Conservation (phyloP, 2,888 invertebrate genomes). For the Hydrotaea diabolus region DNA sequence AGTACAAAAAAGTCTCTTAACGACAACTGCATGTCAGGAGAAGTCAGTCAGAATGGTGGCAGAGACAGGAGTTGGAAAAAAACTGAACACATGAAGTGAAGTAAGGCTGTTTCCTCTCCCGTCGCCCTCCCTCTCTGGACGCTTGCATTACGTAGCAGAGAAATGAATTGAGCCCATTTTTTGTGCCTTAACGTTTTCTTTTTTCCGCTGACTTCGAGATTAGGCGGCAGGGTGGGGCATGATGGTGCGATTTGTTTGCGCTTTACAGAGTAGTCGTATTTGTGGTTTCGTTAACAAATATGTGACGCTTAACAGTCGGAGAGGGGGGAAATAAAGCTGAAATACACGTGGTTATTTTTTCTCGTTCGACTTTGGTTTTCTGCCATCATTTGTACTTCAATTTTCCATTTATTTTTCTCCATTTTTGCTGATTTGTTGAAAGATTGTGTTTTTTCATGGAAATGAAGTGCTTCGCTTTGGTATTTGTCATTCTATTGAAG, state of each 20-base stretch:
- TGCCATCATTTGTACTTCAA: neutral
- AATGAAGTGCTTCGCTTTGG: neutral
- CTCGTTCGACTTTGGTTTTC: slow-evolving; percentile 42
- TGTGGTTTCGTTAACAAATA: slow-evolving; percentile 40
- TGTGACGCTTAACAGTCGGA: slow-evolving; percentile 4
- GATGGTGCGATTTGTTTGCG: slow-evolving; percentile 1
- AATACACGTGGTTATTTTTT: slow-evolving; percentile 25
- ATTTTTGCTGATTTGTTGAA: slow-evolving; percentile 9
- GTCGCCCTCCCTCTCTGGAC: too few relatives aligned
- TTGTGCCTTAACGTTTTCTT: neutral
- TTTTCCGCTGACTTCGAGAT: slow-evolving; percentile 3
- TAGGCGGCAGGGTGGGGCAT: neutral
- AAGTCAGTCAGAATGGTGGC: slow-evolving; percentile 15
- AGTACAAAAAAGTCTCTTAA: slow-evolving; percentile 50
- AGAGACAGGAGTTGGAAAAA: neutral
- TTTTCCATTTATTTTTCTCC: neutral
- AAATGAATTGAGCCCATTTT: too few relatives aligned
- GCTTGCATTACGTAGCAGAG: too few relatives aligned
- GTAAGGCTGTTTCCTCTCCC: slow-evolving; percentile 15
- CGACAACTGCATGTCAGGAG: slow-evolving; percentile 60
- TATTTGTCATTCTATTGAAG: neutral
- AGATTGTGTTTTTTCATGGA: slow-evolving; percentile 23
- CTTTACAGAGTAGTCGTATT: neutral
- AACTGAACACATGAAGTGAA: slow-evolving; percentile 46
- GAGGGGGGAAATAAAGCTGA: neutral